Evolutionary conservation across 2,113 vertebrate genomes (phyloP), one percentile per base, ranked within the genome.

Genomic region (Hippoglossus stenolepis): DNA sequence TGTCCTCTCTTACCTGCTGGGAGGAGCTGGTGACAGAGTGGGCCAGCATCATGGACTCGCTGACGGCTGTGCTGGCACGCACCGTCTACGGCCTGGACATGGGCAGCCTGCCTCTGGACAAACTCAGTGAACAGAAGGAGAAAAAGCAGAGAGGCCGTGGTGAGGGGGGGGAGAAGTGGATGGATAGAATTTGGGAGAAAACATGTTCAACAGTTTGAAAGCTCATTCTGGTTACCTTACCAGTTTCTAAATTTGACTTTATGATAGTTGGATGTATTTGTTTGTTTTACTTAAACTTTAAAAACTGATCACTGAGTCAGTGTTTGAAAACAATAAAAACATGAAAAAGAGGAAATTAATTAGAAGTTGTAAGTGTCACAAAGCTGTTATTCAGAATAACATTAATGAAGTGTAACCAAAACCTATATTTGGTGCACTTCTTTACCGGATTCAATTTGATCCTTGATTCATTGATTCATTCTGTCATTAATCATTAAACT

Each of bases 41-140:
- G 98, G 95, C 97, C 90, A 96, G 94, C 91, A 99, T 98, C 87
- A 99, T 99, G 98, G 97, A 99, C 94, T 98, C 98, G 0, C 91
- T 99, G 76, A 99, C 98, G 5, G 95, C 94, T 0, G 96, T 99
- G 82, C 94, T 99, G 12, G 98, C 98, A 2, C 96, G 96, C 79
- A 96, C 94, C 0, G 97, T 99, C 18, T 99, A 99, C 0, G 95
- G 96, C 21, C 94, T 99, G 70, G 98, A 99, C 87, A 96, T 99
- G 95, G 95, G 93, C 81, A 97, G 95, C 87, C 89, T 99, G 77
- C 98, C 98, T 73, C 92, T 99, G 87, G 98, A 99, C 91, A 99
- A 99, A 86, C 94, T 99, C 83, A 99, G 98, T 65, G 98, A 99
- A 43, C 98, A 99, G 88, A 99, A 99, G 81, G 97, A 99, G 83